These are phyloP conservation scores for Megaceryle alcyon DNA, from an alignment of 2,797 vertebrate species.

Conservation along the genomic window DNA sequence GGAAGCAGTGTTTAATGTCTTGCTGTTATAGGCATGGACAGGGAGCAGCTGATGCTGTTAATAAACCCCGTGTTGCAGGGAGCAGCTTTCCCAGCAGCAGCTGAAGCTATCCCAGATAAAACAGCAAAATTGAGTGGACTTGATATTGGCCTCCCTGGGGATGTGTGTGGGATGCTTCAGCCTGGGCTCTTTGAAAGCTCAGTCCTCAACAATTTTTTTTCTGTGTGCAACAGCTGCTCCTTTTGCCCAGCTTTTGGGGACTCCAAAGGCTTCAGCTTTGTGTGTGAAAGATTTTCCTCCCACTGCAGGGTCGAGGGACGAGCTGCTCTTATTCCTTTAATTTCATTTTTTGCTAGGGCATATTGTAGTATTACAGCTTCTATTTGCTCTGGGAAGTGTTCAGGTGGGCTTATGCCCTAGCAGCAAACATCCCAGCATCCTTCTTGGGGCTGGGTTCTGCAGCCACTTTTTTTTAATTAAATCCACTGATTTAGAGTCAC, in stretches of 20 bases:
- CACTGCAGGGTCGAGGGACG: accelerated
- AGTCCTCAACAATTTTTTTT: neutral
- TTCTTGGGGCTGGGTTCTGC: accelerated
- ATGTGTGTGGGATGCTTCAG: neutral
- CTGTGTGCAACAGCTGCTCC: neutral
- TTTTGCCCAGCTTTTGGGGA: neutral
- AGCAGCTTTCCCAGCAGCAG: neutral
- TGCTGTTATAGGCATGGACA: neutral
- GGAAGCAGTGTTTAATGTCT: neutral
- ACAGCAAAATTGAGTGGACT: neutral
- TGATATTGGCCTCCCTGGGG: accelerated
- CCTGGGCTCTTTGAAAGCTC: neutral
- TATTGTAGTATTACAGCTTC: neutral
- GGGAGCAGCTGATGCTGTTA: neutral
- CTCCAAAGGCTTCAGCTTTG: neutral
- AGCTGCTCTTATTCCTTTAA: neutral
- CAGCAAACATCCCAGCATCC: neutral
- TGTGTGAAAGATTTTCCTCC: neutral
- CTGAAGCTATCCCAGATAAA: slow-evolving; percentile 7
- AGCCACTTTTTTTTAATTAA: neutral
- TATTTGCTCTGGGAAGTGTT: neutral
- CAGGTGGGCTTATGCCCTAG: neutral
- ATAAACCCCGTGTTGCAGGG: neutral
- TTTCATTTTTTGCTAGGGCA: neutral
- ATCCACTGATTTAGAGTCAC: neutral